phyloP scores from a whole-genome alignment of 2,797 vertebrate genomes.

The Loriculus beryllinus region DNA sequence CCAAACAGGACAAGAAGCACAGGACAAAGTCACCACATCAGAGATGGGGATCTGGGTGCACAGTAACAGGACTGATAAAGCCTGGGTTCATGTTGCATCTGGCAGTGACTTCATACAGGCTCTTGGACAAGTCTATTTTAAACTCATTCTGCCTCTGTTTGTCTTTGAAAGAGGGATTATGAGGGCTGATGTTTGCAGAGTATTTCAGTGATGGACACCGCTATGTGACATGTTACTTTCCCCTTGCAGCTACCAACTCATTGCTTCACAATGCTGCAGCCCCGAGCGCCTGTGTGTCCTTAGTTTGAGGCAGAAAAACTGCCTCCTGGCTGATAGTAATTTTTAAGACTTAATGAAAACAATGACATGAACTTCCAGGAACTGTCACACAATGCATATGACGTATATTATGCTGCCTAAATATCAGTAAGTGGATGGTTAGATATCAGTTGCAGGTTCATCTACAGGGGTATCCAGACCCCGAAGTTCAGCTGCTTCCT shows the following conservation, averaged over 20 bases:
- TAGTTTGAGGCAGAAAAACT: not conserved
- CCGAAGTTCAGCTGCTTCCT: not conserved
- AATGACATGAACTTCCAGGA: not conserved
- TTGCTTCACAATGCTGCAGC: not conserved
- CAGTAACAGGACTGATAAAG: not conserved
- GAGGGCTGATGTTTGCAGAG: not conserved
- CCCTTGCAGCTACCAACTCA: not conserved
- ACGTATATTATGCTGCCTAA: not conserved
- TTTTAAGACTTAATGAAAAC: not conserved
- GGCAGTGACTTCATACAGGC: not conserved
- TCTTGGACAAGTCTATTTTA: slow-evolving; percentile 25
- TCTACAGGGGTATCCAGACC: not conserved
- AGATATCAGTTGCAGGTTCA: not conserved
- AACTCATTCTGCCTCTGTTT: slow-evolving; percentile 1
- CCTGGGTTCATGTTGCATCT: not conserved
- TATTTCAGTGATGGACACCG: not conserved
- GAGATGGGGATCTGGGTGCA: not conserved
- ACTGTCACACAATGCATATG: not conserved
- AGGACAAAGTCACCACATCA: not conserved
- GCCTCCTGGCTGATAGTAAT: not conserved
- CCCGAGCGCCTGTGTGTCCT: not conserved
- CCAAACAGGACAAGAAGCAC: not conserved
- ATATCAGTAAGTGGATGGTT: no score
- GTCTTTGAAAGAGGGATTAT: slow-evolving; percentile 20
- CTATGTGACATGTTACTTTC: not conserved